Evolutionary conservation across 37 sponge, comb jelly and placozoan species (phyloP).

Genomic region (Tethya wilhelma): DNA sequence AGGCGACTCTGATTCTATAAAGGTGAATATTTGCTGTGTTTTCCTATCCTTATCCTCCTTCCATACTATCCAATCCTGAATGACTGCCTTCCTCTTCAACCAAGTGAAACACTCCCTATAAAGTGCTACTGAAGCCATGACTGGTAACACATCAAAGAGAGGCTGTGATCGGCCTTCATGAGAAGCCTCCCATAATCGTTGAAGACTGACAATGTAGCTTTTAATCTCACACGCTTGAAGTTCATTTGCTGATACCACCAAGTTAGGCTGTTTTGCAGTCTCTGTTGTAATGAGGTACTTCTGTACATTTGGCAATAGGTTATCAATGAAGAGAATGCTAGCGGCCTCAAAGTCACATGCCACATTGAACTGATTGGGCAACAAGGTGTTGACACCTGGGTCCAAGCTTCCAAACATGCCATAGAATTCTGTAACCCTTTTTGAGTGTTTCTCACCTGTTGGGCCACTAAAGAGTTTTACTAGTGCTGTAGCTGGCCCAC

Average conservation of each 20-base stretch:
- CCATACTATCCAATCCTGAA: slow-evolving; percentile 19
- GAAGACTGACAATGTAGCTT: slow-evolving; percentile 20
- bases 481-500: slow-evolving; percentile 54
- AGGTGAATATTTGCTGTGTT: not conserved
- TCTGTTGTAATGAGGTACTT: slow-evolving; percentile 42
- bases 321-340: slow-evolving; percentile 4
- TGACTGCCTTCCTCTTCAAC: slow-evolving; percentile 29
- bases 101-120: slow-evolving; percentile 27
- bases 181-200: slow-evolving; percentile 39
- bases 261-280: slow-evolving; percentile 16
- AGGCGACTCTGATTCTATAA: slow-evolving; percentile 3
- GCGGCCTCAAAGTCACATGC: slow-evolving; percentile 53
- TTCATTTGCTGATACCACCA: slow-evolving; percentile 16
- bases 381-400: slow-evolving; percentile 15
- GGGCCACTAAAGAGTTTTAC: slow-evolving; percentile 20
- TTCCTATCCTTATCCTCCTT: not conserved
- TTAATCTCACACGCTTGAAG: not conserved
- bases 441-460: not conserved
- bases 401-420: slow-evolving; percentile 51
- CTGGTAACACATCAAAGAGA: slow-evolving; percentile 53
- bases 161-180: slow-evolving; percentile 32
- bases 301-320: slow-evolving; percentile 18
- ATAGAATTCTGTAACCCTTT: slow-evolving; percentile 30
- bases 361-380: slow-evolving; percentile 51
- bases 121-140: slow-evolving; percentile 31